phyloP scores from a whole-genome alignment of 2,888 invertebrate genomes.

The Microctonus hyperodae region DNA sequence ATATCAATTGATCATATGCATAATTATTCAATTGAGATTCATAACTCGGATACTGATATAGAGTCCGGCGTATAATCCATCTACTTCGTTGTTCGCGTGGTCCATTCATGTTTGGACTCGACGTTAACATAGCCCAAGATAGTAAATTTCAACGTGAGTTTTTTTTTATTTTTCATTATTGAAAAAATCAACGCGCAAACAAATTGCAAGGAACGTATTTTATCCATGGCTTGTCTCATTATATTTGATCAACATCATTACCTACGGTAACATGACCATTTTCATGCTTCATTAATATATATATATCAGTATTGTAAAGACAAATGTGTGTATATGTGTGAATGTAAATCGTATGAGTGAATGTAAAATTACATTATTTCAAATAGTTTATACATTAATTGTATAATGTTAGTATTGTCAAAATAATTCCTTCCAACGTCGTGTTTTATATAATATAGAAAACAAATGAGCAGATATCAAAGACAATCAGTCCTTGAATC shows the following conservation, averaged over 20 bases:
- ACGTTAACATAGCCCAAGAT: conserved; percentile 34
- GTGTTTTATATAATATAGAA: not conserved
- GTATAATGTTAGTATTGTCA: not conserved
- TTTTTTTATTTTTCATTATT: too few species aligned
- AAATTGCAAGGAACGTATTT: not conserved
- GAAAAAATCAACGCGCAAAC: not conserved
- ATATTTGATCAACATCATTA: not conserved
- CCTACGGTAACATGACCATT: not conserved
- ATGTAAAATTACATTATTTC: too few species aligned
- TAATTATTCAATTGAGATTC: conserved; percentile 64
- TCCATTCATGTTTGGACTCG: conserved; percentile 58
- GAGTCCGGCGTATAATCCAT: conserved; percentile 47
- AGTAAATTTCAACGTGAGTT: not conserved
- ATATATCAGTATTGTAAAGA: not conserved
- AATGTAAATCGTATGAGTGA: too few species aligned
- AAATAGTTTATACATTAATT: too few species aligned
- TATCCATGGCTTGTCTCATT: not conserved
- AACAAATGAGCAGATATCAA: conserved; percentile 24
- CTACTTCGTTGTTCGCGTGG: conserved; percentile 40
- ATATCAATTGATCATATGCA: conserved; percentile 52
- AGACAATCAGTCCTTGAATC: conserved; percentile 42
- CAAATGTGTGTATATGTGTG: not conserved
- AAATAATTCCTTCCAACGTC: not conserved
- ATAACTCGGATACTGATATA: conserved; percentile 53
- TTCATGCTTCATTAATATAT: not conserved